Evolutionary conservation across 2,113 vertebrate species (phyloP).

Genomic region (Coptodon rendalli): DNA sequence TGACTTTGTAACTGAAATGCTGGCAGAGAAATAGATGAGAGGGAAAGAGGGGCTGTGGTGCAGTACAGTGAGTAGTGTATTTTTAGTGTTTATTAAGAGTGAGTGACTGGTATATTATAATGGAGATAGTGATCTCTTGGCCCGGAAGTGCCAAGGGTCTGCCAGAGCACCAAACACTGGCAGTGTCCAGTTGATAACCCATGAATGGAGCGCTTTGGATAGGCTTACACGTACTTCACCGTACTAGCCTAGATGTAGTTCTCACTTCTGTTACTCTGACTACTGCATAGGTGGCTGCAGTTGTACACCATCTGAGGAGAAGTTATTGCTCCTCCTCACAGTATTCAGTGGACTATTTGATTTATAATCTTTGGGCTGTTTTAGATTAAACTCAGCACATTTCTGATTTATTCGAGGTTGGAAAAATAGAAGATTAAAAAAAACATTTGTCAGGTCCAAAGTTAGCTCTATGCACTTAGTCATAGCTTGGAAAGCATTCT

Average conservation of each 20-base stretch:
- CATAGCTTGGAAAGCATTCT: constrained; percentile 50
- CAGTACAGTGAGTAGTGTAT: neutral
- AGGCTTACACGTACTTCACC: neutral
- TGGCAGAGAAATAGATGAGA: neutral
- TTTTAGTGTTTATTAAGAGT: constrained; percentile 20
- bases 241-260: neutral
- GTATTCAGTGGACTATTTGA: constrained; percentile 6
- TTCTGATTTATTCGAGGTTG: constrained; percentile 49
- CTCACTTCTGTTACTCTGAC: neutral
- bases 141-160: constrained; percentile 15
- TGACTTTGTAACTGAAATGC: neutral
- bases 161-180: constrained; percentile 13
- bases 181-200: neutral
- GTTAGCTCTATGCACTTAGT: constrained; percentile 58
- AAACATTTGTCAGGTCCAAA: constrained; percentile 39
- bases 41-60: neutral
- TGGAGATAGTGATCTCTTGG: constrained; percentile 40
- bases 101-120: constrained; percentile 26
- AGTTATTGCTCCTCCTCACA: neutral
- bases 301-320: neutral
- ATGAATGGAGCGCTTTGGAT: neutral
- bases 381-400: constrained; percentile 41
- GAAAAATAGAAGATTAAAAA: constrained; percentile 41
- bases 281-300: neutral
- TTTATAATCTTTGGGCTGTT: constrained; percentile 30